Conservation (phyloP, 2,797 vertebrate species). For the Clarias pachynema region DNA sequence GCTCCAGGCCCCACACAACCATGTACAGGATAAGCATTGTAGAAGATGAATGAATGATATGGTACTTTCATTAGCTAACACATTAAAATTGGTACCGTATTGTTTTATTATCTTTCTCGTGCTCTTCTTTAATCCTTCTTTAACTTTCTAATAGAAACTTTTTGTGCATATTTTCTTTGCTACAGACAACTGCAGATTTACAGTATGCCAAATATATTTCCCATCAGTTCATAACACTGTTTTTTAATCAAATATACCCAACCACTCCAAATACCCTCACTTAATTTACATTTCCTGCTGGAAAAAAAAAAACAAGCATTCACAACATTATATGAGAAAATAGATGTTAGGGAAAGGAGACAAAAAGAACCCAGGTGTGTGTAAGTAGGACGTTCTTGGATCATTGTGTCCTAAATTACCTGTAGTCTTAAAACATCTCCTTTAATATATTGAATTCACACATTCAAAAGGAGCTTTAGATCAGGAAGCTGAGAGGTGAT, state of each 20-base stretch:
- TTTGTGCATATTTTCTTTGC: no score
- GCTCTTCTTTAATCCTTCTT: no score
- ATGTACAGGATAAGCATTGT: no score
- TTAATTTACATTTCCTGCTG: neutral
- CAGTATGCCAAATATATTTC: no score
- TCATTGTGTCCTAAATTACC: constrained; percentile 33
- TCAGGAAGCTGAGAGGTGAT: neutral
- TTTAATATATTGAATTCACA: neutral
- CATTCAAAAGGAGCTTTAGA: neutral
- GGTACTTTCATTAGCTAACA: no score
- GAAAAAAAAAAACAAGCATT: constrained; percentile 1
- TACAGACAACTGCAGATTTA: no score
- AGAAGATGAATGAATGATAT: no score
- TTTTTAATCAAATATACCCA: neutral
- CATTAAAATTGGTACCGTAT: no score
- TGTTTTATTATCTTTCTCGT: no score
- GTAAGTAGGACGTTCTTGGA: constrained; percentile 38
- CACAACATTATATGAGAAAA: neutral
- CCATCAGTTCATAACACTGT: neutral
- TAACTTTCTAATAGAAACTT: no score
- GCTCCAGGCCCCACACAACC: no score
- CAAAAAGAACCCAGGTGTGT: constrained; percentile 36
- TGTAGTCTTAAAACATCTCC: constrained; percentile 20
- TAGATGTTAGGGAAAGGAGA: neutral
- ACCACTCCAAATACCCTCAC: neutral